Percentiles rank a stretch among this genome's conserved stretches.
Conservation (phyloP, 2,888 invertebrate species). For the Hedya salicella region DNA sequence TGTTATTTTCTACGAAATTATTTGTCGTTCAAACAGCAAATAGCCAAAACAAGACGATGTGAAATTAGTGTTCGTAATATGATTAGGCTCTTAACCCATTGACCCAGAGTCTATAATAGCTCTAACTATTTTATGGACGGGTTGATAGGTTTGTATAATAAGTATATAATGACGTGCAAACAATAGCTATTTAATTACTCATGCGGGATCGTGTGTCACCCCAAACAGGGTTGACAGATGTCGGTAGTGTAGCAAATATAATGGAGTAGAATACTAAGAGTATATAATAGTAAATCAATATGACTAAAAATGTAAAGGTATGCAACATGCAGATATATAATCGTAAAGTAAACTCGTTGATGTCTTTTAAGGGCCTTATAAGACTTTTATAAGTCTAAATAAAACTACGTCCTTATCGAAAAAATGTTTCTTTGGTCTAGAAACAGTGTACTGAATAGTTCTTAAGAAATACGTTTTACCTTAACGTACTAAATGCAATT, state of each 20-base stretch:
- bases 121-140: too few species aligned
- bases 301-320: background rate
- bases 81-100: background rate
- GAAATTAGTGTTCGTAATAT: background rate
- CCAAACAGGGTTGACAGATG: constrained; percentile 8
- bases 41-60: constrained; percentile 15
- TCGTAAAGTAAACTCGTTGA: too few species aligned
- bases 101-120: too few species aligned
- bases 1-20: constrained; percentile 20
- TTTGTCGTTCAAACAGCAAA: constrained; percentile 9
- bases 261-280: background rate
- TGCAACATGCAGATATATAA: background rate
- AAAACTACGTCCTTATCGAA: too few species aligned
- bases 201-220: background rate
- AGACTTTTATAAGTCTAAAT: too few species aligned
- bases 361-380: too few species aligned
- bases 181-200: constrained; percentile 16
- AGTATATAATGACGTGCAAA: constrained; percentile 4
- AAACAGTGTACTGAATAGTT: too few species aligned
- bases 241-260: background rate
- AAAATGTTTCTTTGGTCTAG: too few species aligned
- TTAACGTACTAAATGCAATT: background rate
- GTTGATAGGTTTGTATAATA: background rate
- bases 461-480: background rate
- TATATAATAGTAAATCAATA: background rate